Conservation (phyloP, 2,888 invertebrate genomes). For the Branchinecta sandiegonensis region DNA sequence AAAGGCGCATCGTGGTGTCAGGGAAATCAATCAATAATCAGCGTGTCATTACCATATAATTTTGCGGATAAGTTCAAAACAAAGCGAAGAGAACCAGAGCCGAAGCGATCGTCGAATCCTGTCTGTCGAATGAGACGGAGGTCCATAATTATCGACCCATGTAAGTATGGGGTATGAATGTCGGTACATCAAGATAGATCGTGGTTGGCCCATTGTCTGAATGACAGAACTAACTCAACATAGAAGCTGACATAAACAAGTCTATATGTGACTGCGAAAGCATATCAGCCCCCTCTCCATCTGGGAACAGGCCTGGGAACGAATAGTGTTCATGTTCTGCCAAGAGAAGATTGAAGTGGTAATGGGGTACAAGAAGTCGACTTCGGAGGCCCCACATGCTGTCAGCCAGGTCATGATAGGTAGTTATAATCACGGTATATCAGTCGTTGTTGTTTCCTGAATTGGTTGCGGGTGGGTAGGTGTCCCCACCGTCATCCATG, state of each 20-base stretch:
- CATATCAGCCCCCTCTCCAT: no score
- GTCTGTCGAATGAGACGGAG: conserved; percentile 9
- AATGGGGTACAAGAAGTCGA: no score
- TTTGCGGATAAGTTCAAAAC: conserved; percentile 14
- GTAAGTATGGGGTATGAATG: conserved; percentile 13
- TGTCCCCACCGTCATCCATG: no score
- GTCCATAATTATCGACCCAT: conserved; percentile 4
- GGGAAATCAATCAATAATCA: conserved; percentile 12
- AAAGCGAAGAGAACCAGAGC: conserved; percentile 14
- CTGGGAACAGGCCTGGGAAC: no score
- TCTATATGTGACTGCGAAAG: not conserved
- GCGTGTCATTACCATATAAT: conserved; percentile 15
- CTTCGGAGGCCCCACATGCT: no score
- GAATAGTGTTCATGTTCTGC: no score
- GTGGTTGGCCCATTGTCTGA: not conserved
- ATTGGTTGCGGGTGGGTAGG: no score
- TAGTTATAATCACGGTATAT: no score
- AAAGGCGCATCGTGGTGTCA: conserved; percentile 14
- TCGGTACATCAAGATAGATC: conserved; percentile 11
- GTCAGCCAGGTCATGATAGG: no score
- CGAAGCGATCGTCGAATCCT: conserved; percentile 12
- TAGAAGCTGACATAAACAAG: conserved; percentile 12
- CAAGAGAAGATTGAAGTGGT: no score
- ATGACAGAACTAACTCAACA: conserved; percentile 14
- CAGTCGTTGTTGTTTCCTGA: no score